Base-by-base conservation (phyloP, 2,797 vertebrate species). In the Limosa lapponica region DNA sequence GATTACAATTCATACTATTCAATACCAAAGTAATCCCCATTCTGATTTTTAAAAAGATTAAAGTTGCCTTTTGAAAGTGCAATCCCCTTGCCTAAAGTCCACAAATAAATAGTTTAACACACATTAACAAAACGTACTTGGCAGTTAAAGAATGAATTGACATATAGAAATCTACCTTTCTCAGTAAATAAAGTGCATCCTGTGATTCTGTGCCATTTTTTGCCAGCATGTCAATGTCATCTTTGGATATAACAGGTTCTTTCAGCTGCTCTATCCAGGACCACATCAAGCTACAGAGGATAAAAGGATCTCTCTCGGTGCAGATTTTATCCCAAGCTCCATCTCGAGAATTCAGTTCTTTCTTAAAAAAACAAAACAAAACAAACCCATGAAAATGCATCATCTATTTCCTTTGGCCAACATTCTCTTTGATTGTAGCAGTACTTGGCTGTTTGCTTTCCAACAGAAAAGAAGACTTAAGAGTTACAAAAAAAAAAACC, bases 251-350 rank as follows among this genome's bases (percentile, higher is more conserved):
- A 87, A 99, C 64, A 2, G 99, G 99, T 70, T 99, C 99, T 94
- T 99, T 99, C 65, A 99, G 98, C 96, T 99, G 99, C 94, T 99
- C 99, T 93, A 99, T 97, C 99, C 99, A 99, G 1, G 99, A 99
- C 99, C 99, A 99, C 99, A 99, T 99, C 82, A 99, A 98, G 75
- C 97, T 88, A 49, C 98, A 98, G n/a, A 99, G 98, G 82, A 99
- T 98, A 93, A 98, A 98, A 82, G 99, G 99, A 96, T 99, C 98
- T 95, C 98, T 98, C 96, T 99, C 99, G 1, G 96, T 88, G 82
- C 98, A 98, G 94, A 99, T 98, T 95, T 98, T 98, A 97, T 99
- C 99, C 99, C 99, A 99, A 28, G 99, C 98, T 78, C 99, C 99
- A 82, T 99, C 99, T 95, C 95, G 98, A 96, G 98, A 98, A 98